These are phyloP conservation scores for Diorhabda sublineata DNA, from an alignment of 1,140 invertebrate genomes.

Conservation along the genomic window DNA sequence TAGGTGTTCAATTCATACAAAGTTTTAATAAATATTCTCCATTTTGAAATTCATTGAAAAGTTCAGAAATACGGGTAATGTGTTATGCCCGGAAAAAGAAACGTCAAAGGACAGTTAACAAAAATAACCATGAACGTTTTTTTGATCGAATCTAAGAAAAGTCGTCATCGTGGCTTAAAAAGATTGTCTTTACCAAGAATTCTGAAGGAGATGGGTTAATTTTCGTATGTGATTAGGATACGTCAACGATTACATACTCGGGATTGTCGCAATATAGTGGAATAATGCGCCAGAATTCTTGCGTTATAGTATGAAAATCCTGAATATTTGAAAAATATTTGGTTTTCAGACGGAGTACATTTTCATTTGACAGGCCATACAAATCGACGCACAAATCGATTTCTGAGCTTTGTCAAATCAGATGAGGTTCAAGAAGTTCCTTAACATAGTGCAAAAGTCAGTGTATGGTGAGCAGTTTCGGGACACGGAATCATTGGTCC, in stretches of 20 bases:
- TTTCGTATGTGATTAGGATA: too few relatives aligned
- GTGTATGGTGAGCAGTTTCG: neutral
- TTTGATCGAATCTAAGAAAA: too few relatives aligned
- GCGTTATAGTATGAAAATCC: neutral
- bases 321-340: neutral
- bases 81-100: too few relatives aligned
- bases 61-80: too few relatives aligned
- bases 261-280: too few relatives aligned
- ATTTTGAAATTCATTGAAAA: too few relatives aligned
- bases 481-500: neutral
- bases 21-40: neutral
- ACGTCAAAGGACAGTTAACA: too few relatives aligned
- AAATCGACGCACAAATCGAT: neutral
- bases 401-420: neutral
- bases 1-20: neutral
- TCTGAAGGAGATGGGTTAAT: too few relatives aligned
- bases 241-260: too few relatives aligned
- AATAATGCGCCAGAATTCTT: neutral
- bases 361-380: neutral
- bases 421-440: slow-evolving; percentile 1
- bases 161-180: too few relatives aligned
- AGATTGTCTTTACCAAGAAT: too few relatives aligned
- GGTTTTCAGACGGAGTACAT: neutral
- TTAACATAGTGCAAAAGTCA: neutral
- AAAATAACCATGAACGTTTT: too few relatives aligned